phyloP scores from a whole-genome alignment of 1,140 invertebrate genomes.

The Drosophila kohkoa region DNA sequence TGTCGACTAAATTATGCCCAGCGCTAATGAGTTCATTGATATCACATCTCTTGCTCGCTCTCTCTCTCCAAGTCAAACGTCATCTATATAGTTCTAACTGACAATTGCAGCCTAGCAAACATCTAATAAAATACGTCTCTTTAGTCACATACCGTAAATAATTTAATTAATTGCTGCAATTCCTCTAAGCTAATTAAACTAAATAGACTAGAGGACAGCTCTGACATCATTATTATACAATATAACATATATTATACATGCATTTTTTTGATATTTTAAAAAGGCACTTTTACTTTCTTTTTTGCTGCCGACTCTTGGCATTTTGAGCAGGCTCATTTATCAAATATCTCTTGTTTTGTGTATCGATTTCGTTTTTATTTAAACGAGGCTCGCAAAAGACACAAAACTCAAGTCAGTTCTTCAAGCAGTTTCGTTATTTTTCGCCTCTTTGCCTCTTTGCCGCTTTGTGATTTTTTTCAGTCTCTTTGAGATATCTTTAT shows the following conservation, averaged over 20 bases:
- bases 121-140: slow-evolving; percentile 5
- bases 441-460: not conserved
- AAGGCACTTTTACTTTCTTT: slow-evolving; percentile 57
- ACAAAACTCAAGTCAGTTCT: slow-evolving; percentile 31
- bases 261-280: slow-evolving; percentile 16
- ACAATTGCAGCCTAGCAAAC: not conserved
- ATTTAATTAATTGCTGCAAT: slow-evolving; percentile 27
- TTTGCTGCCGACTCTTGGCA: slow-evolving; percentile 44
- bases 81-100: not conserved
- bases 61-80: too few relatives aligned
- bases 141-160: slow-evolving; percentile 1
- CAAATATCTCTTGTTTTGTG: slow-evolving; percentile 15
- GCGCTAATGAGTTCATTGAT: slow-evolving; percentile 69
- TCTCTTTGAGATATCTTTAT: too few relatives aligned
- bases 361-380: slow-evolving; percentile 44
- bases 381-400: slow-evolving; percentile 40
- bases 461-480: slow-evolving; percentile 18
- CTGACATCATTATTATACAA: slow-evolving; percentile 39
- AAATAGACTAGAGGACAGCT: slow-evolving; percentile 5
- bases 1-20: slow-evolving; percentile 29
- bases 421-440: slow-evolving; percentile 22
- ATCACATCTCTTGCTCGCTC: not conserved
- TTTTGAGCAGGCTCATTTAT: slow-evolving; percentile 27
- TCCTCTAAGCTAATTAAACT: slow-evolving; percentile 34
- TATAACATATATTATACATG: not conserved